Base-by-base conservation (phyloP, 2,888 invertebrate species). In the Drosophila percnosoma region DNA sequence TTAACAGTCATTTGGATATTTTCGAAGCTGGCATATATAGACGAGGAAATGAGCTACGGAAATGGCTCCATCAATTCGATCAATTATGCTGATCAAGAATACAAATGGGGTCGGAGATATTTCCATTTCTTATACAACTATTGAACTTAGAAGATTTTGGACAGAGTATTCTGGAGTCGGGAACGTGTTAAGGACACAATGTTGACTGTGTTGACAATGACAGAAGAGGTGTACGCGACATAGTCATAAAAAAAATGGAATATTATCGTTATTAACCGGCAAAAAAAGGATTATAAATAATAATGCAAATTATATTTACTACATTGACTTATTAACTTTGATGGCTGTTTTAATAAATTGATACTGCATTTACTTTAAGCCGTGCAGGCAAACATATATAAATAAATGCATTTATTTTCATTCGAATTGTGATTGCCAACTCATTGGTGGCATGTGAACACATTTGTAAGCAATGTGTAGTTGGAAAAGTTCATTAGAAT, bases 121-220 rank as follows among this genome's bases (percentile, higher is more conserved):
- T n/a, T 40, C 0, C 0, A n/a, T 10, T 13, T 21, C 0, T 42
- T 6, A 42, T 0, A 11, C 21, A 21, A 38, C 7, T 18, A 18
- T 3, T 18, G 38, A 18, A 38, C 8, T 38, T 10, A 40, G n/a
- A n/a, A 21, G 13, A 13, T 13, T 21, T 21, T 18, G 18, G 10
- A 3, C 11, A 49, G 49, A 49, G 49, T 29, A 49, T 49, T 29
- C 27, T 6, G 18, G 0, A 29, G 27, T 18, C 27, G 2, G 27
- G 5, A 27, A 8, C 2, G 3, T 49, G 27, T 49, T 29, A 18
- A 49, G 10, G 18, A 34, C 2, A 51, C n/a, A n/a, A n/a, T n/a
- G n/a, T n/a, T n/a, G n/a, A n/a, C n/a, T 13, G 18, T 54, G 15
- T 54, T 38, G 36, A 38, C 54, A 36, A 27, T 38, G 36, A 27